Percentiles rank a stretch among this genome's conserved stretches.
phyloP scores from a whole-genome alignment of 2,888 invertebrate species.

The Ornithoptera priamus region DNA sequence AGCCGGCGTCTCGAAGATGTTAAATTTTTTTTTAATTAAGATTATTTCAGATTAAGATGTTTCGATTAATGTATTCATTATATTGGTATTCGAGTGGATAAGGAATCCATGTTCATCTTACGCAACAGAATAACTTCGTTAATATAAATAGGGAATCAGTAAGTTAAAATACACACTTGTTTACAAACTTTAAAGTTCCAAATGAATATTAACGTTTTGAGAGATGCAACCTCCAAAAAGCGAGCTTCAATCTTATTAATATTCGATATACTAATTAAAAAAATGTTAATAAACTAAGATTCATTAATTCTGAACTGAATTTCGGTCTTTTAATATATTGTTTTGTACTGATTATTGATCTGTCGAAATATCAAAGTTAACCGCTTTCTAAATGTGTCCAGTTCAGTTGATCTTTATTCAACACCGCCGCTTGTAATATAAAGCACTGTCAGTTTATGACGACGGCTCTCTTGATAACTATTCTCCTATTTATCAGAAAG shows the following conservation, averaged over 20 bases:
- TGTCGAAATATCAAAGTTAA: conserved; percentile 30
- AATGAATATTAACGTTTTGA: no score
- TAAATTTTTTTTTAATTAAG: not conserved
- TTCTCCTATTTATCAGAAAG: no score
- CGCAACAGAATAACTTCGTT: no score
- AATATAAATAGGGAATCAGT: no score
- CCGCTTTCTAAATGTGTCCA: conserved; percentile 28
- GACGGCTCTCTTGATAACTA: not conserved
- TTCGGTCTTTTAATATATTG: conserved; percentile 13
- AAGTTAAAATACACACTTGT: no score
- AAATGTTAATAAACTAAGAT: conserved; percentile 9
- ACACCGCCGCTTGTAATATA: conserved; percentile 1
- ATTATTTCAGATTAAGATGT: not conserved
- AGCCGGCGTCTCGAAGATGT: not conserved
- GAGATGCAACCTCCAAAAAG: not conserved
- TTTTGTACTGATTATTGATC: conserved; percentile 28
- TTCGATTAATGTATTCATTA: no score
- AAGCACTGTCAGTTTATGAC: conserved; percentile 4
- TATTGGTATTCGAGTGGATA: no score
- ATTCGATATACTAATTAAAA: not conserved
- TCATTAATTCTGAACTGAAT: conserved; percentile 1
- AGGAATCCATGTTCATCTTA: no score
- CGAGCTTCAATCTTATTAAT: not conserved
- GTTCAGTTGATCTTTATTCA: conserved; percentile 29
- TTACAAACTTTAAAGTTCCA: no score